Evolutionary conservation across 2,797 vertebrate genomes (phyloP), one percentile per base, ranked within the genome.

Genomic region (Cryptoblepharus egeriae): DNA sequence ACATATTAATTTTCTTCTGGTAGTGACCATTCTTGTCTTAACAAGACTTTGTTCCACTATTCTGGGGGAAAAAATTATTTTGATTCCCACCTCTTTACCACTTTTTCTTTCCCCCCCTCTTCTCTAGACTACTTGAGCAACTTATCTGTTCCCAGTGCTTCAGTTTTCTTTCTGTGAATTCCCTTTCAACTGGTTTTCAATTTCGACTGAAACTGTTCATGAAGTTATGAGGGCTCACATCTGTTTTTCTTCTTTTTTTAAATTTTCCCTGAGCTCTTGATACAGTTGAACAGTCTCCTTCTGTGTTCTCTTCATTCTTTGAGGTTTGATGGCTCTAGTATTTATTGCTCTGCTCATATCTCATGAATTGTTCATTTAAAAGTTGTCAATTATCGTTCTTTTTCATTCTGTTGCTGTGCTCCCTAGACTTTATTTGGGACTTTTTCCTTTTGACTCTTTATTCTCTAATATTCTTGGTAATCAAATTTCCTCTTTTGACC

Each of bases 91-190:
- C 22, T 37, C 42, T 35, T n/a, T 12, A 28, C 26, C 61, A 55
- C 18, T 22, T 15, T 35, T 2, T 63, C 45, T 63, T 5, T 75
- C 24, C 32, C 42, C 78, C 55, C 67, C 55, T 49, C 11, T 37
- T 65, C 10, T 37, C 24, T 15, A 68, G 30, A 35, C 3, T 35
- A 26, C 32, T 45, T 55, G 64, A 55, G 26, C 24, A 26, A 13
- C 20, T 32, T 87, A 42, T 60, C 2, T 4, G 72, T 49, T 88
- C 30, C 76, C 60, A 87, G 63, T 85, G 74, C 24, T 45, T 74
- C 10, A 39, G 45, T 78, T 37, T 55, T 67, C 45, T 65, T 77
- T 8, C 45, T 67, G 55, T n/a, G 6, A 28, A 13, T 78, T 37
- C 15, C 30, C 35, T 78, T 55, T 8, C 35, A n/a, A 10, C 37